A percentile compares a stretch with the other conserved stretches of the same genome.
These are phyloP conservation scores for Mechanitis mazaeus DNA, from an alignment of 2,888 invertebrate species.

Conservation along the genomic window DNA sequence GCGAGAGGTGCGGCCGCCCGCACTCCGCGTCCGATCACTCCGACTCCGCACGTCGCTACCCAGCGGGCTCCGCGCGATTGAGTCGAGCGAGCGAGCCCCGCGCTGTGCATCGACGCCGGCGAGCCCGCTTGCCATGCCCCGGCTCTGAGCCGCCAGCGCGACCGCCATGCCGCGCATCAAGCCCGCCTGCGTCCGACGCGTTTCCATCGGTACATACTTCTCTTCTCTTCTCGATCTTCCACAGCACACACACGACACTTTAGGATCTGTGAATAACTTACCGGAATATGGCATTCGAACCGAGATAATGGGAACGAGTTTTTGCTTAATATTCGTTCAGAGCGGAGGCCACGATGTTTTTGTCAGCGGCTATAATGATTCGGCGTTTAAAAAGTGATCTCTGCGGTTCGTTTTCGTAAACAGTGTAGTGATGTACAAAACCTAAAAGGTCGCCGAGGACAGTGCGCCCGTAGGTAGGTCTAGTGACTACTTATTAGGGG, in stretches of 20 bases:
- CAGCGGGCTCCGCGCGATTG: slow-evolving; percentile 47
- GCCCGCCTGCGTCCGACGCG: slow-evolving; percentile 75
- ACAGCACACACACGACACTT: slow-evolving; percentile 46
- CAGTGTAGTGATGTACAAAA: slow-evolving; percentile 59
- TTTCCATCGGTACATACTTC: slow-evolving; percentile 72
- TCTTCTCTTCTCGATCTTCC: slow-evolving; percentile 37
- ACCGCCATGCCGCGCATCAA: slow-evolving; percentile 73
- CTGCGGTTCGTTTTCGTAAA: slow-evolving; percentile 68
- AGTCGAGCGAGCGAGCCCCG: slow-evolving; percentile 29
- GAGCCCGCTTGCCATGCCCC: slow-evolving; percentile 61
- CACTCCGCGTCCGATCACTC: slow-evolving; percentile 37
- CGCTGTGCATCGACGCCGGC: slow-evolving; percentile 35
- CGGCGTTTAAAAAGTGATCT: slow-evolving; percentile 77
- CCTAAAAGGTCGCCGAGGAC: slow-evolving; percentile 23
- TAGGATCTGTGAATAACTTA: slow-evolving; percentile 29
- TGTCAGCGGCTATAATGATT: slow-evolving; percentile 80
- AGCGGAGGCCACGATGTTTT: slow-evolving; percentile 70
- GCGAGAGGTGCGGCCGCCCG: slow-evolving; percentile 70
- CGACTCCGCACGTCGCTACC: slow-evolving; percentile 40
- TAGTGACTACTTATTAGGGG: slow-evolving; percentile 21
- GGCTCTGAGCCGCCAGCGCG: slow-evolving; percentile 58
- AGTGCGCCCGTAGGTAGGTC: slow-evolving; percentile 27
- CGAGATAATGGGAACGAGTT: slow-evolving; percentile 18
- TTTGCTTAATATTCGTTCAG: slow-evolving; percentile 23
- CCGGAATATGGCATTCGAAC: background rate